Base-by-base conservation (phyloP, 2,888 invertebrate species). In the Colostygia pectinataria region DNA sequence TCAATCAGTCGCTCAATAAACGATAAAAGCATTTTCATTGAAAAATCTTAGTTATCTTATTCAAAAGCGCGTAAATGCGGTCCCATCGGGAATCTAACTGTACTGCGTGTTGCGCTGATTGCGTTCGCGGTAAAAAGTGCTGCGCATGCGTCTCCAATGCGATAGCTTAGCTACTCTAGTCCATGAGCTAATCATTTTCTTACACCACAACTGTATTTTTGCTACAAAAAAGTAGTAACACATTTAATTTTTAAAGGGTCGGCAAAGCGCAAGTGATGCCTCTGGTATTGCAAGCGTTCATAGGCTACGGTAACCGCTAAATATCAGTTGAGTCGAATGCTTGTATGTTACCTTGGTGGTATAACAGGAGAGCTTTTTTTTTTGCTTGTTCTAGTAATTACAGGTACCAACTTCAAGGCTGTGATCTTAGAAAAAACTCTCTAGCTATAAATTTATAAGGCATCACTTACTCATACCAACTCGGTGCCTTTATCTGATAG, bases 31-130 rank as follows among this genome's bases (percentile, higher is more conserved):
- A 20, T 3, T 13, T 13, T 23, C 12, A 23, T 18, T 20, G 18
- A 40, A 24, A 31, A 40, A 14, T 12, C 12, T 20, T 31, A n/a
- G 9, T 40, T 29, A 14, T 40, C 10, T 9, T 27, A 15, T 12
- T 45, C n/a, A 32, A 32, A 66, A 68, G 47, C 64, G 59, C 59
- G 63, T 67, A 34, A 66, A 71, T 63, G 60, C 59, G 10, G 56
- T 53, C 55, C 62, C 61, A 57, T 55, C 61, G 54, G 53, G 53
- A 78, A 23, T 40, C 23, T 40, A 80, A 79, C 80, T 78, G 80
- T 80, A 71, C 61, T 31, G 58, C 55, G 63, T 60, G 66, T 60
- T 67, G 71, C 65, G 68, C 68, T 75, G 74, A 75, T 70, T 71
- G 71, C 68, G 55, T 55, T 63, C 46, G 54, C 50, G 32, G 70